Base-by-base conservation (phyloP, 2,797 vertebrate species). In the Silurus lanzhouensis region DNA sequence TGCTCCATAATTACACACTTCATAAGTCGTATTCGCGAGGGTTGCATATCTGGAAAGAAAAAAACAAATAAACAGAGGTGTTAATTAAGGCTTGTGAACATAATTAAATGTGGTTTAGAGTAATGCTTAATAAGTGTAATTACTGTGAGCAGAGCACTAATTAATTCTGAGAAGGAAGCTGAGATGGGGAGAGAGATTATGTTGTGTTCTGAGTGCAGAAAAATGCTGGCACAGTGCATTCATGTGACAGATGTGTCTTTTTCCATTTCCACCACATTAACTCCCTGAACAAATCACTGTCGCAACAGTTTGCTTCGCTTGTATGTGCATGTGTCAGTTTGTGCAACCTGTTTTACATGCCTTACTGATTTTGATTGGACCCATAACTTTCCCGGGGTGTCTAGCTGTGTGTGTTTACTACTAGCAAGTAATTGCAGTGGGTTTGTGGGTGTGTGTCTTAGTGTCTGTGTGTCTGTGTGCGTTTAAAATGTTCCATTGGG, bases 51-150 rank as follows among this genome's bases (percentile, higher is more conserved):
- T 84, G 71, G 38, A 71, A 83, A 64, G 86, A 91, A 92, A 90
- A 84, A 91, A 90, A 92, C 88, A 91, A 93, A 90, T 85, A 91
- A 91, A 92, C 79, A 72, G 38, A 90, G 82, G 88, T 85, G 77
- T 90, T 91, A 92, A 93, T 92, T 90, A 90, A 91, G 91, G 91
- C 81, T 84, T 85, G 67, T 68, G 89, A 91, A 92, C 88, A 89
- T 86, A 84, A 88, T 93, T 92, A 90, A 86, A 88, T 89, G 87
- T 84, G 87, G 89, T 92, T 89, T 61, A 52, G 83, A 80, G 89
- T 86, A 89, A 90, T 82, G 80, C 89, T 90, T 92, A 92, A 93
- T 92, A 93, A 90, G 88, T 46, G 87, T 89, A 90, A 92, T 93
- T 91, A 94, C 91, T 84, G 88, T 46, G 19, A 83, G 90, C 91